Base-by-base conservation (phyloP, 2,888 invertebrate species). In the Ecdyonurus torrentis region DNA sequence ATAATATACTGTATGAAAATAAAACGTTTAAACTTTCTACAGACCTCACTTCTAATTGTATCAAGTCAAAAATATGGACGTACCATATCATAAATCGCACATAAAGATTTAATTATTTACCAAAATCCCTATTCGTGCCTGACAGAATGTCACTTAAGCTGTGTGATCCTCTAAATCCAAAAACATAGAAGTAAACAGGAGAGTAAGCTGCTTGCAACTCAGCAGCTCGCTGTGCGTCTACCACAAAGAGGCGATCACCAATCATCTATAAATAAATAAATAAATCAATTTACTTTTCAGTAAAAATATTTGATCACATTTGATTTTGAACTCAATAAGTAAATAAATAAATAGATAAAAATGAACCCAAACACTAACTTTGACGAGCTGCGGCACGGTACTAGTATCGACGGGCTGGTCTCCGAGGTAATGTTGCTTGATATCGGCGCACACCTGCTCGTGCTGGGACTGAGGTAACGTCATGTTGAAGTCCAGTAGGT, bases 171-270 rank as follows among this genome's bases (percentile, higher is more conserved):
- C 82, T 78, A 73, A 81, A 83, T 2, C 79, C 74, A 71, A 83
- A 88, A n/a, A 81, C 76, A 70, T 86, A 87, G 64, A 81, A 76
- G 74, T 82, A 84, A 2, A 84, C 80, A 0, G 86, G 82, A 65
- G 81, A 80, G 18, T 77, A 74, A 1, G 79, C 78, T 53, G 74
- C 75, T 69, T 85, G 85, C 60, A 83, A 68, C 67, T 79, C 78
- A 0, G 83, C 80, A n/a, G 83, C 74, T 65, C 78, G 78, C 58
- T 83, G 81, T 0, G 82, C 80, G 50, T 82, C 83, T 1, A 74
- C 77, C 0, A 77, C 73, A 70, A 87, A 87, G 0, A 85, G 72
- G 10, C 86, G 75, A 72, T 88, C 87, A 0, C 85, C 78, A 0
- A 85, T 75, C 69, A 87, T 79, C 76, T 83, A 72, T 10, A 65